Evolutionary conservation across 2,888 invertebrate species (phyloP), one percentile per base, ranked within the genome.

Genomic region (Oscheius onirici): DNA sequence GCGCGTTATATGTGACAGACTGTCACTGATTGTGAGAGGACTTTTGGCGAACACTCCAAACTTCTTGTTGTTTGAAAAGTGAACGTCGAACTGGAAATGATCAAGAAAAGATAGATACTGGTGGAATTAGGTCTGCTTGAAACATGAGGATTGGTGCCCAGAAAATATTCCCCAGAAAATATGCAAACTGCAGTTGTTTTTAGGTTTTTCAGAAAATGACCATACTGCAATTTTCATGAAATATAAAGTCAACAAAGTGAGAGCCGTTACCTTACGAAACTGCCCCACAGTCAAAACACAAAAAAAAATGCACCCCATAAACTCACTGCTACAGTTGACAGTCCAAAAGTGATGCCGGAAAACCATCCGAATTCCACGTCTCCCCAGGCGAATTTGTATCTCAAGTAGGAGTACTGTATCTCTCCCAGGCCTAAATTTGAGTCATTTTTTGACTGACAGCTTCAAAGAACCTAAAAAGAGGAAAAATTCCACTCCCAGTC

Each of bases 281-380:
- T n/a, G n/a, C n/a, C n/a, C n/a, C n/a, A n/a, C n/a, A n/a, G n/a
- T n/a, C n/a, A n/a, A n/a, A n/a, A n/a, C n/a, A n/a, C n/a, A n/a
- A n/a, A n/a, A n/a, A n/a, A n/a, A 20, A 6, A n/a, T 20, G 1
- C 3, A 54, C 71, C n/a, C n/a, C n/a, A n/a, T 20, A 69, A 54
- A 49, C 74, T 67, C 15, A 83, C 82, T n/a, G 80, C 70, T 10
- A 79, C 63, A 22, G 83, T 84, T 22, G 76, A 80, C 41, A 83
- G 69, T 2, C 77, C 86, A 57, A 75, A 84, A 10, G 78, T 76
- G 11, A 82, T 61, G 0, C 86, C 84, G 26, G 75, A 80, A 58
- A 83, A 86, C 83, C 80, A 83, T 24, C 86, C 86, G 66, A 83
- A 86, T 60, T 84, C 78, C 73, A 80, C 80, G 71, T 86, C 86